These are phyloP conservation scores for Periophthalmus magnuspinnatus DNA, from an alignment of 2,797 vertebrate genomes.

Conservation along the genomic window DNA sequence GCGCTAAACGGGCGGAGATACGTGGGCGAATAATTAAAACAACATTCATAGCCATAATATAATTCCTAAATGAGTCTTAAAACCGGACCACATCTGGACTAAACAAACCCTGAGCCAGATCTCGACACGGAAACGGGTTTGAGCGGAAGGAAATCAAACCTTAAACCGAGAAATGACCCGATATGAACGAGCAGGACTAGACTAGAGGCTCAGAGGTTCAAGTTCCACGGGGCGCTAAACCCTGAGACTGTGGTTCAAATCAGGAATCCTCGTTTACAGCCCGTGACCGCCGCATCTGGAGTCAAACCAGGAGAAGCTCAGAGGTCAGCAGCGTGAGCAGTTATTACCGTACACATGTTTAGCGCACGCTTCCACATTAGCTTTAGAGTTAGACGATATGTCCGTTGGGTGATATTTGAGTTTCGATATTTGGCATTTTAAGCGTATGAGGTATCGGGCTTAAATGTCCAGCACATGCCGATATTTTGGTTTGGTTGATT, in stretches of 20 bases:
- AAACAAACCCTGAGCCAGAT: background rate
- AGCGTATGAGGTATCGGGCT: too few species aligned
- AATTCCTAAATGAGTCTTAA: too few species aligned
- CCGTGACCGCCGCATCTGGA: constrained; percentile 47
- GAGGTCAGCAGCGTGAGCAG: constrained; percentile 32
- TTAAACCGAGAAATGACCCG: too few species aligned
- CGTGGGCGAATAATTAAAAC: background rate
- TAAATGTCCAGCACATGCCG: too few species aligned
- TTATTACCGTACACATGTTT: background rate
- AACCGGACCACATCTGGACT: background rate
- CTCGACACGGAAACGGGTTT: too few species aligned
- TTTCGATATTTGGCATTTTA: too few species aligned
- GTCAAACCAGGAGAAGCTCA: constrained; percentile 56
- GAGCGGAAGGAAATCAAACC: too few species aligned
- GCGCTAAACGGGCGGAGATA: background rate
- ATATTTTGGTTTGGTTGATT: too few species aligned
- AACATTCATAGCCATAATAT: background rate
- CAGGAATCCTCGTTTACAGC: constrained; percentile 66
- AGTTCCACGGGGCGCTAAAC: constrained; percentile 60
- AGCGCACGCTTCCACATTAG: background rate
- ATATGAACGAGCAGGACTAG: too few species aligned
- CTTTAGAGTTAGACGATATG: too few species aligned
- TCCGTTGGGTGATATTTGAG: too few species aligned
- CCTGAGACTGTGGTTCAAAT: constrained; percentile 62
- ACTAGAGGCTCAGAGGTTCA: constrained; percentile 56